Evolutionary conservation across 2,888 invertebrate genomes (phyloP).

Genomic region (Sinodicranocentrus sp.): DNA sequence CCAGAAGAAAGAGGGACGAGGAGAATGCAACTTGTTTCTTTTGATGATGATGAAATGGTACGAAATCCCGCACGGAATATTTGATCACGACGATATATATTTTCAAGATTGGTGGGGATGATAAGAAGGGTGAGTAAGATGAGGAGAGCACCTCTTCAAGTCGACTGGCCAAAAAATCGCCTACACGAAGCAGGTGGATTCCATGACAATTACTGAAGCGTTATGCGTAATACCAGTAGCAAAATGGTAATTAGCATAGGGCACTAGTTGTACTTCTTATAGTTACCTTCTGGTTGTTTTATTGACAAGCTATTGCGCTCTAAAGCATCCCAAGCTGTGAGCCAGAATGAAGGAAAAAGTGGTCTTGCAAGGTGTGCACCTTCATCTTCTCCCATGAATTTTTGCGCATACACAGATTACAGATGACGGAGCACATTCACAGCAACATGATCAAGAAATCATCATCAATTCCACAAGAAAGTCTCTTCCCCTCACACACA

Average conservation of each 20-base stretch:
- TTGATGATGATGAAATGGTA: too few relatives aligned
- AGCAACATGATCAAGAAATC: not conserved
- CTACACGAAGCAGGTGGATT: constrained; percentile 4
- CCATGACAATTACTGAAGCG: constrained; percentile 25
- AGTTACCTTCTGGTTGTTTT: constrained; percentile 59
- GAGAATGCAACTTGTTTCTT: not conserved
- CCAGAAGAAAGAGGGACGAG: not conserved
- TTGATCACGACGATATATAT: too few relatives aligned
- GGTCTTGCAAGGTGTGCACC: constrained; percentile 44
- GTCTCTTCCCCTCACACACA: not conserved
- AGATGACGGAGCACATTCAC: too few relatives aligned
- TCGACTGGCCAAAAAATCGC: too few relatives aligned
- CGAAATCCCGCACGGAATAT: too few relatives aligned
- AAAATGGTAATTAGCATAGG: constrained; percentile 64
- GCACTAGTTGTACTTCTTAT: constrained; percentile 55
- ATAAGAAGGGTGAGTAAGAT: too few relatives aligned
- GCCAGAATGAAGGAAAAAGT: constrained; percentile 57
- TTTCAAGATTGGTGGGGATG: too few relatives aligned
- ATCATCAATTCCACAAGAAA: not conserved
- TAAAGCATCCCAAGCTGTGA: constrained; percentile 47
- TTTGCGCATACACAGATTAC: too few relatives aligned
- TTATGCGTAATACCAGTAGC: constrained; percentile 66
- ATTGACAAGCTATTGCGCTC: constrained; percentile 53
- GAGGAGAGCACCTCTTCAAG: too few relatives aligned
- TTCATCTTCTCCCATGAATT: too few relatives aligned